Conservation (phyloP, 1,140 invertebrate species). For the Solenopsis invicta region DNA sequence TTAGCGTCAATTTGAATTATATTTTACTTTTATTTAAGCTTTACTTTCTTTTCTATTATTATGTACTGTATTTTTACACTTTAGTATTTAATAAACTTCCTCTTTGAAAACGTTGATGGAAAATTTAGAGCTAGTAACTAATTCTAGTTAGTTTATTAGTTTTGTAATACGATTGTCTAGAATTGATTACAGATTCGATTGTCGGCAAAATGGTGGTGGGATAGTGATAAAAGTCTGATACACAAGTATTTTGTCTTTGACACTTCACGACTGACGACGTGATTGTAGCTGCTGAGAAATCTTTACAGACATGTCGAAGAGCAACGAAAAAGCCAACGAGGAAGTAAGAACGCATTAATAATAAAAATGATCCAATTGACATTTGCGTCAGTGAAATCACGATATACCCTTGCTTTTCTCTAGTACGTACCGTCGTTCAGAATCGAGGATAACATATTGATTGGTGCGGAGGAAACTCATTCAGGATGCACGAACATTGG, state of each 20-base stretch:
- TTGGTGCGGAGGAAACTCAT: conserved; percentile 34
- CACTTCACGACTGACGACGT: background rate
- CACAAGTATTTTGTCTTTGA: background rate
- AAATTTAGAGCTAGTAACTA: background rate
- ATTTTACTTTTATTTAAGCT: background rate
- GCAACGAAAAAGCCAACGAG: background rate
- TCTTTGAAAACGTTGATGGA: background rate
- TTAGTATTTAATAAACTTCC: background rate
- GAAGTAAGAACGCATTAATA: background rate
- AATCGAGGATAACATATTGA: conserved; percentile 68
- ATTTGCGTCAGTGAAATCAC: conserved; percentile 10
- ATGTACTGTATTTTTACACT: background rate
- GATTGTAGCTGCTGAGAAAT: background rate
- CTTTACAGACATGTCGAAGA: background rate
- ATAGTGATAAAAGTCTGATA: conserved; percentile 31
- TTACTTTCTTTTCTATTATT: background rate
- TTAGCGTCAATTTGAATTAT: background rate
- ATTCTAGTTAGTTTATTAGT: too few relatives aligned
- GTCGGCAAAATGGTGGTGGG: background rate
- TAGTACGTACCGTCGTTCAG: conserved; percentile 38
- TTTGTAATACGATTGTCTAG: background rate
- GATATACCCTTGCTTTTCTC: background rate
- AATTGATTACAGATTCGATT: background rate
- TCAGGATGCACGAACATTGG: conserved; percentile 54
- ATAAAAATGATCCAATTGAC: background rate